A percentile compares a stretch with the other conserved stretches of the same genome.
Evolutionary conservation across 1,140 invertebrate genomes (phyloP).

Genomic region (Leptonema lineaticorne): DNA sequence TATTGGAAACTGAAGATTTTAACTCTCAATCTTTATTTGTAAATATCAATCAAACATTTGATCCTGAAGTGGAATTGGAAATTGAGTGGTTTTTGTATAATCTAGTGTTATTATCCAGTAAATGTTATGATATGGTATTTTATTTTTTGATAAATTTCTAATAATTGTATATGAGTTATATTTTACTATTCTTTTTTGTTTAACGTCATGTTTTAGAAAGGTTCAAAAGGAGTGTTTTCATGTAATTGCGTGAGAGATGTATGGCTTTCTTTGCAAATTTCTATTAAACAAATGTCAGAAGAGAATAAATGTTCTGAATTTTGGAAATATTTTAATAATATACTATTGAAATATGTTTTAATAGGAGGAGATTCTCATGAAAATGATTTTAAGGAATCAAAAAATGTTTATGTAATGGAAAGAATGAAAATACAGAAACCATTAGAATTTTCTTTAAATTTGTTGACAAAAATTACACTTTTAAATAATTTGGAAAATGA

Average conservation of each 20-base stretch:
- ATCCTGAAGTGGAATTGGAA: constrained; percentile 33
- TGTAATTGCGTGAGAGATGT: constrained; percentile 36
- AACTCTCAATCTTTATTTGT: not conserved
- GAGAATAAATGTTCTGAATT: constrained; percentile 35
- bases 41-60: constrained; percentile 19
- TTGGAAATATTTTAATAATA: constrained; percentile 37
- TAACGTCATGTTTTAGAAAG: constrained; percentile 33
- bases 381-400: not conserved
- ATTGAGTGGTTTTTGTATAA: constrained; percentile 39
- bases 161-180: not conserved
- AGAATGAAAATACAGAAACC: constrained; percentile 34
- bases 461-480: constrained; percentile 30
- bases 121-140: constrained; percentile 38
- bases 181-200: not conserved
- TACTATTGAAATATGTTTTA: constrained; percentile 33
- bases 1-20: constrained; percentile 25
- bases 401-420: constrained; percentile 26
- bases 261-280: constrained; percentile 32
- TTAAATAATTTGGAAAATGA: too few relatives aligned
- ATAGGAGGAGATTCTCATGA: constrained; percentile 1
- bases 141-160: constrained; percentile 11
- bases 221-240: constrained; percentile 31
- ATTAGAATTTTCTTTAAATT: constrained; percentile 31
- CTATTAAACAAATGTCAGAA: constrained; percentile 28
- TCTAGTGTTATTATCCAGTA: constrained; percentile 32